Evolutionary conservation across 2,888 invertebrate species (phyloP), one percentile per base, ranked within the genome.

Genomic region (Aphelenchoides bicaudatus): DNA sequence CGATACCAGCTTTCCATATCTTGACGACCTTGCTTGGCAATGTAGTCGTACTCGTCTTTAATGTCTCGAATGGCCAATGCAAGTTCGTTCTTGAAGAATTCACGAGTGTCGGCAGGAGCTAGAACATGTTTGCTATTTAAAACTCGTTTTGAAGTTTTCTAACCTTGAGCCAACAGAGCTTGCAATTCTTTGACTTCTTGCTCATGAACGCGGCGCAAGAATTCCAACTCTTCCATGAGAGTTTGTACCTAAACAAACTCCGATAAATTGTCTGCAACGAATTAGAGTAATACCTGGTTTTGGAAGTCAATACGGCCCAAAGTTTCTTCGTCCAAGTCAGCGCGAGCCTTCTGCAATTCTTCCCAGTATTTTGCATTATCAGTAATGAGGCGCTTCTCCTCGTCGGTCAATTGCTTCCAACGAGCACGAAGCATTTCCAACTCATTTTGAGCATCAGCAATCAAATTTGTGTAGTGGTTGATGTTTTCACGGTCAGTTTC

Each of bases 1-100:
- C 82, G 82, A 79, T 83, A 83, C 80, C 81, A 83, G 50, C 79
- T 79, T 70, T 83, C 83, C 78, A 83, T 80, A 66, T 83, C 82
- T n/a, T 73, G 74, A 29, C 59, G 48, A 68, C 80, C 78, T 59
- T 77, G 72, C 57, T 81, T 80, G 51, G 80, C 71, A 63, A 81
- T 80, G 59, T 74, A 69, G 66, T 83, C 82, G 67, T 82, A 82
- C 62, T 82, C 81, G 39, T 72, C 72, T 68, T 82, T 80, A 66
- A 83, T 82, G 67, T 82, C 82, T 43, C 81, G 74, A 67, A 83
- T 81, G 53, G 82, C 82, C 65, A 82, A 78, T 13, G 81, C 80
- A 67, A 84, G 72, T 68, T 83, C 83, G 73, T 81, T 83, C 80
- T 82, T 82, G 82, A 84, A 83, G 78, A 79, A 79, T 62, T 79